These are phyloP conservation scores for Lamellibrachia luymesi DNA, from an alignment of 1,140 invertebrate species.

Conservation along the genomic window DNA sequence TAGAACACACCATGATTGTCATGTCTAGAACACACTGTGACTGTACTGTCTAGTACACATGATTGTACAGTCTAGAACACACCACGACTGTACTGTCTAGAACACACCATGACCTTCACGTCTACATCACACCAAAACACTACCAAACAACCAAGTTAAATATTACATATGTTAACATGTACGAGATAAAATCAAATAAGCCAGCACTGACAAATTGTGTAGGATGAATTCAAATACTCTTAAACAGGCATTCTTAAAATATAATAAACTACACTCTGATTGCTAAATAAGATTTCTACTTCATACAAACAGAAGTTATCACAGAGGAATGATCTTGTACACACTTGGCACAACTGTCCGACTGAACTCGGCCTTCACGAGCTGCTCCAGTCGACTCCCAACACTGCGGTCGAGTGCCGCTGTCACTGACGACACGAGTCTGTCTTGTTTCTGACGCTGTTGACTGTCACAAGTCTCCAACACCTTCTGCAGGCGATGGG, in stretches of 20 bases:
- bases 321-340: conserved; percentile 4
- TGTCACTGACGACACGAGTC: conserved; percentile 40
- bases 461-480: conserved; percentile 32
- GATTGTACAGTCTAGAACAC: neutral
- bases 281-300: neutral
- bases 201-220: too few species aligned
- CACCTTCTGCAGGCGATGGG: conserved; percentile 36
- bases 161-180: too few species aligned
- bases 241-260: too few species aligned
- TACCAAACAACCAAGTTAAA: too few species aligned
- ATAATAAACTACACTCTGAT: too few species aligned
- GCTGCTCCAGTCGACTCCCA: conserved; percentile 45
- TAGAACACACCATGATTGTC: too few species aligned
- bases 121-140: too few species aligned
- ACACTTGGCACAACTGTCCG: conserved; percentile 44
- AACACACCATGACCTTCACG: too few species aligned
- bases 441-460: conserved; percentile 40
- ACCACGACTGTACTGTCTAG: too few species aligned
- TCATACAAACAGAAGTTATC: neutral
- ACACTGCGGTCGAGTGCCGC: conserved; percentile 46
- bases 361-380: conserved; percentile 42
- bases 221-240: too few species aligned
- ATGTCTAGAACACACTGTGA: too few species aligned
- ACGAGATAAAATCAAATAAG: too few species aligned
- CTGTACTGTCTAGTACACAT: neutral